Evolutionary conservation across 2,888 invertebrate genomes (phyloP), one percentile per base, ranked within the genome.

Genomic region (Hydrotaea cyrtoneurina): DNA sequence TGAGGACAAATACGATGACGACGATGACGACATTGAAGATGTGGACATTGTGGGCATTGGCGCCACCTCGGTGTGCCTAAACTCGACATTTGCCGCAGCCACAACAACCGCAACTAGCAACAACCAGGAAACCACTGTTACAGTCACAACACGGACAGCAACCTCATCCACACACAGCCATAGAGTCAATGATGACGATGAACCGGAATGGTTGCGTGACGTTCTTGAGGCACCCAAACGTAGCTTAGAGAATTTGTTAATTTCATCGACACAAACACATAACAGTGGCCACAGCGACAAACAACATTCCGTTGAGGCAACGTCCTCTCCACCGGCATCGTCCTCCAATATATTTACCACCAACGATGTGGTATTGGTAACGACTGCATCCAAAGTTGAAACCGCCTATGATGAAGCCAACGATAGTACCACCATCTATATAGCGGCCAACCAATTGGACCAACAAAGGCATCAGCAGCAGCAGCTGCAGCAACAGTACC

Each of bases 131-230:
- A 87, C 86, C 26, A 86, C 87, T 86, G 87, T 86, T 82, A 80
- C 78, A 85, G 87, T 87, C 71, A 88, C 86, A 66, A 86, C 88
- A 59, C 87, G 88, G 78, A 88, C 92, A 86, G 31, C 31, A 2
- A 92, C 89, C 31, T 62, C 62, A 3, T 62, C 62, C 62, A 2
- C 5, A 0, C 93, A 94, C 91, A 93, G 21, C 43, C 72, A 78
- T 15, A 36, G 84, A 89, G 69, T 46, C 1, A 88, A 89, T 88
- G 93, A 90, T 89, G 93, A 93, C 69, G 93, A 93, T 83, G 94
- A 93, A 84, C 93, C 93, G 19, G 94, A 94, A 89, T 94, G 94
- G 94, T 90, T 94, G 79, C 93, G 94, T 78, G 94, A 94, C 89
- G 94, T 93, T 71, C 92, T 94, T 82, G 94, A 94, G 81, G 94